These are phyloP conservation scores for Nomada goodeniana DNA, from an alignment of 2,888 invertebrate species.

Conservation along the genomic window DNA sequence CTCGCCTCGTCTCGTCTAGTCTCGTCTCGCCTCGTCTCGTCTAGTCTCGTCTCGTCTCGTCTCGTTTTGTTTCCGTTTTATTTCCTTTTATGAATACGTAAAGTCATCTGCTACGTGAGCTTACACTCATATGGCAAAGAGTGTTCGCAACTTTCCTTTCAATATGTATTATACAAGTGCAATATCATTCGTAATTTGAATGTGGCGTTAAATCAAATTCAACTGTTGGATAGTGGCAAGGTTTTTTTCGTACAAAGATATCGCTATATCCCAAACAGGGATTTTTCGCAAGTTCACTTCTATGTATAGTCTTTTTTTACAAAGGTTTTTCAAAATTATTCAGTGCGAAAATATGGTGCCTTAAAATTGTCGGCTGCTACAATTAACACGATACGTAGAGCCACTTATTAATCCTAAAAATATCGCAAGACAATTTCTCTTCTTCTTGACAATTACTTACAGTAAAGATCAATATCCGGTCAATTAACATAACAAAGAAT, in stretches of 20 bases:
- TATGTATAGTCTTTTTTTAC: not conserved
- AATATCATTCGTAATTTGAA: constrained; percentile 12
- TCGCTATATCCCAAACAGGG: not conserved
- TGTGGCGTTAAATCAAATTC: constrained; percentile 17
- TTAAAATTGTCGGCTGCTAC: constrained; percentile 50
- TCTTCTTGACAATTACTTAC: constrained; percentile 42
- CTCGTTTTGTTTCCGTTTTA: constrained; percentile 51
- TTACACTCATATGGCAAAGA: not conserved
- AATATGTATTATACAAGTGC: constrained; percentile 2
- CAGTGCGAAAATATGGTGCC: constrained; percentile 57
- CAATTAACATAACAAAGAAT: constrained; percentile 13
- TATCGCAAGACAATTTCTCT: constrained; percentile 14
- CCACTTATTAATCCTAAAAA: constrained; percentile 10
- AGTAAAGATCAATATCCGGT: constrained; percentile 23
- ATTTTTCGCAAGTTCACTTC: constrained; percentile 28
- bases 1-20: constrained; percentile 43
- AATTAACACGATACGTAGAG: constrained; percentile 20
- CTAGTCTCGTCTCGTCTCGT: constrained; percentile 41
- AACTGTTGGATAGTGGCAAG: constrained; percentile 1
- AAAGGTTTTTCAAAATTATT: constrained; percentile 38
- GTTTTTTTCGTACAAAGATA: constrained; percentile 16
- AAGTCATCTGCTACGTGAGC: constrained; percentile 16
- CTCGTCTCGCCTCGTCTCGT: constrained; percentile 45
- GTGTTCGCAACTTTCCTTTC: not conserved
- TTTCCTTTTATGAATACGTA: constrained; percentile 41